Evolutionary conservation across 2,797 vertebrate genomes (phyloP), one percentile per base, ranked within the genome.

Genomic region (Bovichtus variegatus): DNA sequence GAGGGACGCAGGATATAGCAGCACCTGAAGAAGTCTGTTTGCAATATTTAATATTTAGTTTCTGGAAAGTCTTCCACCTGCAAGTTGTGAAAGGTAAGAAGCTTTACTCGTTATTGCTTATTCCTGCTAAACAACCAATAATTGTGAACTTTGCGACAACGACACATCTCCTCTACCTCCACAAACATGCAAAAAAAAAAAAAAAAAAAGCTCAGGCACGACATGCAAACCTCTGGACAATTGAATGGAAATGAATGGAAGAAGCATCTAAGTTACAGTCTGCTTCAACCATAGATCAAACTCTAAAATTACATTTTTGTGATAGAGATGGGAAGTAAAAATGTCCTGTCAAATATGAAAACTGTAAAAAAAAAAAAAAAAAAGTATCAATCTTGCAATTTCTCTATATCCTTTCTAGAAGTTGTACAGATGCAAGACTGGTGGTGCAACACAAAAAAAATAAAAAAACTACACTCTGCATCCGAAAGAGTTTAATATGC

Each of bases 51-150:
- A 16, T 18, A 1, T 46, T 23, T 7, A 44, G 8, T 38, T 47
- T 43, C 44, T 27, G 63, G 64, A 54, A 57, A 47, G 63, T 54
- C 31, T 1, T 15, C n/a, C 9, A 34, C 34, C 13, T 46, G 40
- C 27, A 40, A 13, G 38, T 13, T 29, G 46, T n/a, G 23, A 51
- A 67, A 78, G 71, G 66, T 78, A 81, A 78, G 78, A 36, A 5
- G 2, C 40, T 34, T 43, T 6, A 27, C 60, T 63, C n/a, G 2
- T 59, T 47, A 3, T 16, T 16, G n/a, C 38, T 16, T 8, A 63
- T 65, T 55, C 19, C 50, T 34, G n/a, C 31, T 7, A 38, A 70
- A 21, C 15, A 63, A 9, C 19, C 8, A 29, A 12, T 63, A 73
- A 46, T 59, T 61, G 36, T 46, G 12, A 50, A 54, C 34, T 57